phyloP scores from a whole-genome alignment of 2,888 invertebrate genomes.

The Metalampra italica region DNA sequence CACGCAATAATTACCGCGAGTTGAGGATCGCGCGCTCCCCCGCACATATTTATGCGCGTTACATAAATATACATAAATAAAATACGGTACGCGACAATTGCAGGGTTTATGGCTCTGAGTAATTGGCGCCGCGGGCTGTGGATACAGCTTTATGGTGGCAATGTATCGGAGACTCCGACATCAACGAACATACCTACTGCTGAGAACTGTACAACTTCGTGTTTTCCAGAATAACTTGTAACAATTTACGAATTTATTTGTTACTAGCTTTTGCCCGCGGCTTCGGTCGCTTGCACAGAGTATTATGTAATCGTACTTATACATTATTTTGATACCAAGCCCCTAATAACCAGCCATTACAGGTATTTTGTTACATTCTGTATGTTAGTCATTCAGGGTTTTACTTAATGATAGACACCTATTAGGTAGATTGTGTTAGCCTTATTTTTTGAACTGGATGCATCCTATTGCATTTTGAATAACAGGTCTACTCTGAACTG shows the following conservation, averaged over 20 bases:
- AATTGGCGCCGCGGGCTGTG: constrained; percentile 45
- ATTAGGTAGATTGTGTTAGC: too few species aligned
- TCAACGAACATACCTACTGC: constrained; percentile 15
- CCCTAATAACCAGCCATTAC: too few species aligned
- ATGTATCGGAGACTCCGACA: constrained; percentile 24
- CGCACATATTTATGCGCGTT: constrained; percentile 66
- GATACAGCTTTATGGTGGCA: constrained; percentile 27
- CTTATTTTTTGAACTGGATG: too few species aligned
- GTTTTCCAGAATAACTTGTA: background rate
- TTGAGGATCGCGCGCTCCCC: constrained; percentile 61
- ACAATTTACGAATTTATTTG: background rate
- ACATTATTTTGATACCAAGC: too few species aligned
- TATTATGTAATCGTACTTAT: too few species aligned
- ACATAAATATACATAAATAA: constrained; percentile 56
- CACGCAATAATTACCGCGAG: constrained; percentile 75
- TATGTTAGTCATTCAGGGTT: too few species aligned
- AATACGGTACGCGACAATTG: constrained; percentile 57
- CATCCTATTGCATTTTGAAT: too few species aligned
- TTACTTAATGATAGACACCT: too few species aligned
- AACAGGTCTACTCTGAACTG: too few species aligned
- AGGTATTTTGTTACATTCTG: too few species aligned
- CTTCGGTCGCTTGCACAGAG: too few species aligned
- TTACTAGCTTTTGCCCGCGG: too few species aligned
- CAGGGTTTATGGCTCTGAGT: constrained; percentile 43
- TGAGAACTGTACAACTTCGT: background rate